Evolutionary conservation across 2,113 vertebrate species (phyloP), one percentile per base, ranked within the genome.

Genomic region (Chloroceryle aenea): DNA sequence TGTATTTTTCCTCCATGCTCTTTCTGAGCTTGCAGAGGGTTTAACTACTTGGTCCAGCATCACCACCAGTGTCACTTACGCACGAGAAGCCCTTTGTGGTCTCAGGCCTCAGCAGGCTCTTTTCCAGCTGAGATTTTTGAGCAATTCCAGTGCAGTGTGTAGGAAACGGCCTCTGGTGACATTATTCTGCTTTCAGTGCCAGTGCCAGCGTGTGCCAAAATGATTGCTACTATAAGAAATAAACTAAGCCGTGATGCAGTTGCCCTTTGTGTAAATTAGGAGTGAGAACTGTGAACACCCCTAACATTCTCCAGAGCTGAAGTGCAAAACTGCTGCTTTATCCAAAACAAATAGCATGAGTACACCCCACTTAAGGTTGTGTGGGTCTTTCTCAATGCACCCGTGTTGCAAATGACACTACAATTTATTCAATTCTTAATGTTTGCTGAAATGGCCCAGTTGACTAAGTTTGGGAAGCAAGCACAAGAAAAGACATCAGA

Each of bases 101-200:
- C 90, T 86, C 87, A 88, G 59, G 17, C 32, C 53, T 67, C 58
- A 27, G 38, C 74, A 45, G 74, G 72, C 38, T 79, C 25, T n/a
- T 89, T 89, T 76, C 90, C 94, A 94, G 71, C 5, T 9, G 91
- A 45, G 79, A 96, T 96, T 95, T 96, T 95, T 97, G 88, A 90
- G 68, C 90, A 66, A 2, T 72, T 53, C 34, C 84, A 84, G 14
- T 16, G 25, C 42, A 10, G 30, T 23, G 95, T 75, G 91, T 89
- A 96, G 95, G 97, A 97, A 96, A 97, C 77, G 5, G 18, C 93
- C 95, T 80, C 84, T 91, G 94, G 92, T 95, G 89, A 94, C 95
- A 92, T 85, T 94, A 61, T 81, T 29, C 80, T 56, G 34, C 77
- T 67, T n/a, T 83, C 34, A 38, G 64, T 50, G 27, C 38, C 67